phyloP scores from a whole-genome alignment of 2,888 invertebrate genomes.

The Oxycera nigricornis region DNA sequence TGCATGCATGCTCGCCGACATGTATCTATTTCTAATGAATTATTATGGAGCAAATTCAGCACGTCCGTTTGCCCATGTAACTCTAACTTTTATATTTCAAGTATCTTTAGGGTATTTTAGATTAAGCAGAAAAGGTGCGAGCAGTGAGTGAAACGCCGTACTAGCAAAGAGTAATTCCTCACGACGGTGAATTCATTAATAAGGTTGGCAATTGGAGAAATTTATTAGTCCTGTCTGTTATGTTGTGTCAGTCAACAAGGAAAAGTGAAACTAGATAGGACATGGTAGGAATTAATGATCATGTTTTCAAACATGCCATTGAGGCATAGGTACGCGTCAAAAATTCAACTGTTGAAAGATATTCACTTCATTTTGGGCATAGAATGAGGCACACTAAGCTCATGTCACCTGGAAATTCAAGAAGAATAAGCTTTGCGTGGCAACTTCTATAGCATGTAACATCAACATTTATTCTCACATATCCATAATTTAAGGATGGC shows the following conservation, averaged over 20 bases:
- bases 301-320: neutral
- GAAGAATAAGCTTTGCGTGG: no score
- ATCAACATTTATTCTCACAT: no score
- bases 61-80: neutral
- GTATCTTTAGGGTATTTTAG: neutral
- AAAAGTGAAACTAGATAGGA: neutral
- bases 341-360: neutral
- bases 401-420: no score
- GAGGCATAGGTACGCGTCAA: neutral
- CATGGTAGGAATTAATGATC: neutral
- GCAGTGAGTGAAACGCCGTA: neutral
- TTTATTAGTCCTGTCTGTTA: neutral
- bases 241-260: neutral
- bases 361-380: no score
- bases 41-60: neutral
- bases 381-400: no score
- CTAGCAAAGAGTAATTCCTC: no score
- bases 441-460: no score
- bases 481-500: no score
- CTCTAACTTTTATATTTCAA: neutral
- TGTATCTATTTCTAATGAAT: neutral
- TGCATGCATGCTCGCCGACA: neutral
- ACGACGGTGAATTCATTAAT: neutral
- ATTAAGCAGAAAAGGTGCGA: neutral
- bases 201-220: neutral